A percentile compares a stretch with the other conserved stretches of the same genome.
Evolutionary conservation across 64 coral and sea anemone genomes (phyloP).

Genomic region (Porites australiensis): DNA sequence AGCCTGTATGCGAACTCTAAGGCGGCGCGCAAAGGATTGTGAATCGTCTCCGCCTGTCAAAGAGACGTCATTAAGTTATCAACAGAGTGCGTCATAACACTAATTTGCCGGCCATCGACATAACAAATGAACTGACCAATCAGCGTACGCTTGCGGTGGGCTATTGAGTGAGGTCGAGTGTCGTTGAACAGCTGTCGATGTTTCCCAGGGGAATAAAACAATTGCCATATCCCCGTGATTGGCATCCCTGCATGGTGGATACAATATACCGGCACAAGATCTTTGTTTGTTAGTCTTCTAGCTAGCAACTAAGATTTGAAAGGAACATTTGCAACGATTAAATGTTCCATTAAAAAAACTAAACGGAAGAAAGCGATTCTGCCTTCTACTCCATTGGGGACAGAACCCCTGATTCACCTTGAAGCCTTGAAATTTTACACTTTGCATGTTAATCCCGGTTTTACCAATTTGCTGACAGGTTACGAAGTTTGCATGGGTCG

Average conservation of each 20-base stretch:
- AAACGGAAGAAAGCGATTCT: too few species aligned
- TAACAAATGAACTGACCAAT: constrained; percentile 66
- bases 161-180: constrained; percentile 80
- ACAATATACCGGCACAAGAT: constrained; percentile 22
- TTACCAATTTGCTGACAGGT: too few species aligned
- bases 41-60: constrained; percentile 82
- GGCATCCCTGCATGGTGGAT: not conserved
- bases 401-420: too few species aligned
- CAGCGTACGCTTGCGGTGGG: constrained; percentile 13
- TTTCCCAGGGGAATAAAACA: constrained; percentile 73
- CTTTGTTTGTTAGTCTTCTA: constrained; percentile 42
- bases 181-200: constrained; percentile 70
- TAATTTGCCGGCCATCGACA: constrained; percentile 79
- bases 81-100: constrained; percentile 81
- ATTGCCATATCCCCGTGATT: constrained; percentile 33
- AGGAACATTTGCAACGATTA: not conserved
- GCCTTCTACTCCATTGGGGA: too few species aligned
- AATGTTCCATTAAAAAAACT: too few species aligned
- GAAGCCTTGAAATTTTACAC: too few species aligned
- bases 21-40: constrained; percentile 47
- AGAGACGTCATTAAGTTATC: constrained; percentile 88
- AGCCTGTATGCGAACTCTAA: constrained; percentile 19
- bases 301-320: not conserved
- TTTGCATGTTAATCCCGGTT: too few species aligned
- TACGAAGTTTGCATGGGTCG: too few species aligned